Evolutionary conservation across 2,888 invertebrate species (phyloP).

Genomic region (Epirrhoe alternata): DNA sequence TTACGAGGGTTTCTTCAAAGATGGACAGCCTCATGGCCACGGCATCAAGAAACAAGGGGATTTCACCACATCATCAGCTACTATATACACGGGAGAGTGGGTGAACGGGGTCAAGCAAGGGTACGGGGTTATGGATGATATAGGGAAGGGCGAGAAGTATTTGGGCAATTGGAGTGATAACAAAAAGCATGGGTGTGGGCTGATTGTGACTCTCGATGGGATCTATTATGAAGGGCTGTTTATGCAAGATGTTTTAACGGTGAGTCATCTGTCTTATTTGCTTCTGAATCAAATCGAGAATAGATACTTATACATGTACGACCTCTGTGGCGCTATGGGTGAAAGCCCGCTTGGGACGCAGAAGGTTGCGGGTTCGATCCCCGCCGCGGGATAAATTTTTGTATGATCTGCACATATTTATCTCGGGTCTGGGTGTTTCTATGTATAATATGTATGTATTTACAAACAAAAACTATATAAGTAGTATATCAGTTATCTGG

Average conservation of each 20-base stretch:
- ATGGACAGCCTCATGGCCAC: constrained; percentile 93
- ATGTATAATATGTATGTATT: no score
- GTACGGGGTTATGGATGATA: constrained; percentile 95
- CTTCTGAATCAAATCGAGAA: no score
- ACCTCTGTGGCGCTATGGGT: no score
- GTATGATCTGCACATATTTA: no score
- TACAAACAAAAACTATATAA: no score
- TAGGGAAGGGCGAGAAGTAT: constrained; percentile 93
- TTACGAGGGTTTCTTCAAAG: constrained; percentile 95
- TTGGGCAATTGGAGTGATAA: constrained; percentile 95
- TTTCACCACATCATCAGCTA: constrained; percentile 89
- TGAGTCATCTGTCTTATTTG: constrained; percentile 68
- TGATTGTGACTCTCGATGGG: constrained; percentile 95
- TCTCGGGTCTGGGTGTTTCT: no score
- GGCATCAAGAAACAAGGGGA: constrained; percentile 93
- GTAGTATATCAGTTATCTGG: no score
- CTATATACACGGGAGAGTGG: constrained; percentile 96
- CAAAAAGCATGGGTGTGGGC: constrained; percentile 92
- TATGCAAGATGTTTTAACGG: constrained; percentile 90
- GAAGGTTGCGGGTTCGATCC: no score
- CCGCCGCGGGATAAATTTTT: no score
- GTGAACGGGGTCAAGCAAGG: constrained; percentile 90
- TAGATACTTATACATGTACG: no score
- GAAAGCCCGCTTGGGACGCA: no score
- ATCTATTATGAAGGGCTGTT: constrained; percentile 96